These are phyloP conservation scores for Heterotis niloticus DNA, from an alignment of 2,113 vertebrate genomes.

Conservation along the genomic window DNA sequence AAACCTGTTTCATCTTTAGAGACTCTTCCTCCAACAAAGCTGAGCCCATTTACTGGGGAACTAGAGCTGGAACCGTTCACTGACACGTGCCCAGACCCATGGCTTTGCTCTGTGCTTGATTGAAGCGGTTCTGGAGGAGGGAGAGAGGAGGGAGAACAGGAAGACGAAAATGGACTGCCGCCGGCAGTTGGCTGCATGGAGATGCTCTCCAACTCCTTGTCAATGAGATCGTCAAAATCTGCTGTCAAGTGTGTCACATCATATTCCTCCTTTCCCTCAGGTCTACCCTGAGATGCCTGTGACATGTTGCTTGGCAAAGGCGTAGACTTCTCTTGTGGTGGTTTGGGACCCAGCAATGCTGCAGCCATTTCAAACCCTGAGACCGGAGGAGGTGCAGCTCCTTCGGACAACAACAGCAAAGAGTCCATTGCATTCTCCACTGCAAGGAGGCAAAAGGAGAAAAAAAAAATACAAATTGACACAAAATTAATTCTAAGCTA, in stretches of 20 bases:
- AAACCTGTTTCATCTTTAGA: slow-evolving; percentile 1
- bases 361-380: slow-evolving; percentile 69
- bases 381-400: slow-evolving; percentile 41
- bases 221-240: slow-evolving; percentile 74
- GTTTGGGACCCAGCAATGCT: slow-evolving; percentile 52
- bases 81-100: neutral
- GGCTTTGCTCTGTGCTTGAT: slow-evolving; percentile 34
- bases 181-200: slow-evolving; percentile 14
- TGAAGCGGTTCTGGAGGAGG: slow-evolving; percentile 49
- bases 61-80: neutral
- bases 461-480: neutral
- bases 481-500: neutral
- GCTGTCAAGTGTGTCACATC: slow-evolving; percentile 56
- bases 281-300: neutral
- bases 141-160: slow-evolving; percentile 28
- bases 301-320: slow-evolving; percentile 23
- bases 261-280: neutral
- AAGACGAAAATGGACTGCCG: slow-evolving; percentile 25
- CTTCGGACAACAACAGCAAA: slow-evolving; percentile 84
- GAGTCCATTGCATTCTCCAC: slow-evolving; percentile 92
- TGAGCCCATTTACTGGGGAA: slow-evolving; percentile 38
- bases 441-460: slow-evolving; percentile 44
- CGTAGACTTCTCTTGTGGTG: slow-evolving; percentile 17
- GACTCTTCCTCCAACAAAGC: slow-evolving; percentile 28
- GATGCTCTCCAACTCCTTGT: slow-evolving; percentile 68